Evolutionary conservation across 2,797 vertebrate genomes (phyloP).

Genomic region (Oreortyx pictus): DNA sequence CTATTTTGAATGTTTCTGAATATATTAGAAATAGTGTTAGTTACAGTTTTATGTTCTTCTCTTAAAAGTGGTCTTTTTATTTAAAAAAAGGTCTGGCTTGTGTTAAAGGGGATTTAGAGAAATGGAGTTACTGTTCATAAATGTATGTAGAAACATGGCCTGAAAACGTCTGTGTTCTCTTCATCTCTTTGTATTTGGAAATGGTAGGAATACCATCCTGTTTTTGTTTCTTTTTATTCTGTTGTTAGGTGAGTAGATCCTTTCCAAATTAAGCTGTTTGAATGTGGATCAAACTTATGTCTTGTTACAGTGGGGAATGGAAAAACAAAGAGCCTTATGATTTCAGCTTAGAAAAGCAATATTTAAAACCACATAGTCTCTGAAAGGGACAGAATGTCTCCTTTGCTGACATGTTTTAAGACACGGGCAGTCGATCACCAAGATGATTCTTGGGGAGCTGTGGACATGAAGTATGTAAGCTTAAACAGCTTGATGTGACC

Average conservation of each 20-base stretch:
- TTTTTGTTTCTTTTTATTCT: not conserved
- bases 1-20: not conserved
- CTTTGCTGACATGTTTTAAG: not conserved
- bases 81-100: not conserved
- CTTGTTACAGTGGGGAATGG: not conserved
- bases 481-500: not conserved
- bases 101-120: not conserved
- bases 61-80: not conserved
- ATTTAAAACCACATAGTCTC: not conserved
- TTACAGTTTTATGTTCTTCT: slow-evolving; percentile 4
- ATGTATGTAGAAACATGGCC: not conserved
- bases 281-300: not conserved
- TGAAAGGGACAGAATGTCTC: not conserved
- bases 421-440: not conserved
- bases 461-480: not conserved
- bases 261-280: not conserved
- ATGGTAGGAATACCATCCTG: not conserved
- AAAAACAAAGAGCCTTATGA: not conserved
- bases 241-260: not conserved
- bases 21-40: not conserved
- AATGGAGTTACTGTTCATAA: not conserved
- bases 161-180: not conserved
- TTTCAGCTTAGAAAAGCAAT: not conserved
- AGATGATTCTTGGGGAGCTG: not conserved
- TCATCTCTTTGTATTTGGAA: not conserved